Conservation (phyloP, 2,113 vertebrate genomes). For the Sylvia atricapilla region DNA sequence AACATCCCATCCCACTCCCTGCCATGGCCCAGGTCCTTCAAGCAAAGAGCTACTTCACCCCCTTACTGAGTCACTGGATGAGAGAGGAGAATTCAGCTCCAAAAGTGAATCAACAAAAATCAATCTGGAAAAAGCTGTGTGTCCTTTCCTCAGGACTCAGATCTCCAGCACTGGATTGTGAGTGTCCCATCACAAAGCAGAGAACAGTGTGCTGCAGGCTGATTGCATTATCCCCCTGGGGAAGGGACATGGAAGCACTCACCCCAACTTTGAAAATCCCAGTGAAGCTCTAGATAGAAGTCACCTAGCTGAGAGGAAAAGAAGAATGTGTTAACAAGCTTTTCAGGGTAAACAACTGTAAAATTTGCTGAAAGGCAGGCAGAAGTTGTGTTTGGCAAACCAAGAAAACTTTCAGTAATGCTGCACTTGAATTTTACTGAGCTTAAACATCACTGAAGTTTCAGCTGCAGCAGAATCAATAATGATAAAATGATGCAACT, state of each 20-base stretch:
- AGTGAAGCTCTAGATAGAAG: conserved; percentile 99
- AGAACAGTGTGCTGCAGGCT: background rate
- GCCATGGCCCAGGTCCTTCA: background rate
- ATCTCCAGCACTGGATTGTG: background rate
- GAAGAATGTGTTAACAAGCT: background rate
- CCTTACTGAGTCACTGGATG: background rate
- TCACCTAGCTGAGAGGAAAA: conserved; percentile 89
- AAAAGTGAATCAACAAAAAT: background rate
- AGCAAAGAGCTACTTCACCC: background rate
- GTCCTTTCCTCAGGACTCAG: background rate
- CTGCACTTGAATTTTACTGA: background rate
- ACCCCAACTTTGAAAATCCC: conserved; percentile 99
- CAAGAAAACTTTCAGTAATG: background rate
- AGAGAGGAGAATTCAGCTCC: background rate
- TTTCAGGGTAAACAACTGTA: background rate
- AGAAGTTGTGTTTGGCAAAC: background rate
- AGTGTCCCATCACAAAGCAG: background rate
- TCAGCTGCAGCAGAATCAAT: background rate
- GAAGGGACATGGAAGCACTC: conserved; percentile 63
- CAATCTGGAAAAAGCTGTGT: background rate
- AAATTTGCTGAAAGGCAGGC: background rate
- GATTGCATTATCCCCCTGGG: background rate
- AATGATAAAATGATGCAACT: background rate
- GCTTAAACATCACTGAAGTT: background rate
- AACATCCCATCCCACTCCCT: background rate